These are phyloP conservation scores for Lasius fuliginosus DNA, from an alignment of 2,888 invertebrate species.

Conservation along the genomic window DNA sequence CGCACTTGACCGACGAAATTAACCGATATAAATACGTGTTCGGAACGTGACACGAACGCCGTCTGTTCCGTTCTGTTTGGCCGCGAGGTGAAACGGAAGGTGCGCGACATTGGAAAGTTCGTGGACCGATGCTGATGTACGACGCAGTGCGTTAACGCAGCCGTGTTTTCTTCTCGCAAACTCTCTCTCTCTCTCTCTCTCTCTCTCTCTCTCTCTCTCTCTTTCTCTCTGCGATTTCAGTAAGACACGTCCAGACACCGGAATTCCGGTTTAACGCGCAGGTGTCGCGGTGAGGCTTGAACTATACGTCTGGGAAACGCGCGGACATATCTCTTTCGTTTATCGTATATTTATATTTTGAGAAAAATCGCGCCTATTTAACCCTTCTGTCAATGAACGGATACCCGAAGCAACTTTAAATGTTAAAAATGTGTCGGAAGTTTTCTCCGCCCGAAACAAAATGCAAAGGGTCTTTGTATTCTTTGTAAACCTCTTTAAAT, in stretches of 20 bases:
- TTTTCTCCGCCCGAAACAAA: too few species aligned
- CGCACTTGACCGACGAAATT: conserved; percentile 50
- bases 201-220: conserved; percentile 38
- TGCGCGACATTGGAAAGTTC: conserved; percentile 67
- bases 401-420: too few species aligned
- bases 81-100: conserved; percentile 37
- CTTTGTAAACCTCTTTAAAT: too few species aligned
- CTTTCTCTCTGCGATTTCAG: conserved; percentile 30
- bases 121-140: conserved; percentile 55
- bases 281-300: conserved; percentile 11
- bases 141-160: conserved; percentile 18
- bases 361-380: too few species aligned
- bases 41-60: background rate
- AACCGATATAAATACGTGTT: background rate
- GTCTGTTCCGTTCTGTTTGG: conserved; percentile 2
- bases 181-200: conserved; percentile 45
- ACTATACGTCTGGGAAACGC: too few species aligned
- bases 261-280: conserved; percentile 60
- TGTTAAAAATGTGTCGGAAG: too few species aligned
- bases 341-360: too few species aligned
- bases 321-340: too few species aligned
- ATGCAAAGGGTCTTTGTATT: too few species aligned
- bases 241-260: conserved; percentile 34
- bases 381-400: too few species aligned
- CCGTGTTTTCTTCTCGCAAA: conserved; percentile 44